Conservation (phyloP, 2,888 invertebrate species). For the Phytoseiulus persimilis region DNA sequence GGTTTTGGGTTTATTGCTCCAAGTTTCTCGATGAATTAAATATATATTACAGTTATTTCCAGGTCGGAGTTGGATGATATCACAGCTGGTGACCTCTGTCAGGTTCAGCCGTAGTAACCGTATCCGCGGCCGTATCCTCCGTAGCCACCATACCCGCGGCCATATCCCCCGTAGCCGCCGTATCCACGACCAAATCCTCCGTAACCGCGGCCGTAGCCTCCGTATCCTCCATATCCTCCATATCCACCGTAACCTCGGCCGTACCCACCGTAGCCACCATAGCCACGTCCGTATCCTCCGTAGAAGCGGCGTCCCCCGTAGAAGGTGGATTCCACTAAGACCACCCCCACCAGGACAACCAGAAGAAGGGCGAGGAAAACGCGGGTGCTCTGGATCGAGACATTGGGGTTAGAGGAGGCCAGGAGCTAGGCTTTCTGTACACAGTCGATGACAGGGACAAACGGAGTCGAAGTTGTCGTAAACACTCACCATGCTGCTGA, state of each 20-base stretch:
- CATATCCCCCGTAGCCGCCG: conserved; percentile 15
- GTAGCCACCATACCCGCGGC: not conserved
- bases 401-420: not conserved
- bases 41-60: not conserved
- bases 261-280: not conserved
- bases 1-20: not conserved
- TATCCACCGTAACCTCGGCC: not conserved
- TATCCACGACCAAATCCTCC: not conserved
- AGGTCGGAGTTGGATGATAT: not conserved
- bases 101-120: not conserved
- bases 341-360: not conserved
- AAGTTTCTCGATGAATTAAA: not conserved
- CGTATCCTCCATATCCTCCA: not conserved
- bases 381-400: not conserved
- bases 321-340: not conserved
- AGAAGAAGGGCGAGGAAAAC: not conserved
- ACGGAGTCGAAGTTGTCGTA: not conserved
- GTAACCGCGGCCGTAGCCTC: not conserved
- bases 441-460: no score
- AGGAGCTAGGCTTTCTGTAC: no score
- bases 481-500: not conserved
- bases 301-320: not conserved
- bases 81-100: not conserved
- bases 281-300: not conserved
- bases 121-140: not conserved